Evolutionary conservation across 2,113 vertebrate species (phyloP).

Genomic region (Glaucomys volans): DNA sequence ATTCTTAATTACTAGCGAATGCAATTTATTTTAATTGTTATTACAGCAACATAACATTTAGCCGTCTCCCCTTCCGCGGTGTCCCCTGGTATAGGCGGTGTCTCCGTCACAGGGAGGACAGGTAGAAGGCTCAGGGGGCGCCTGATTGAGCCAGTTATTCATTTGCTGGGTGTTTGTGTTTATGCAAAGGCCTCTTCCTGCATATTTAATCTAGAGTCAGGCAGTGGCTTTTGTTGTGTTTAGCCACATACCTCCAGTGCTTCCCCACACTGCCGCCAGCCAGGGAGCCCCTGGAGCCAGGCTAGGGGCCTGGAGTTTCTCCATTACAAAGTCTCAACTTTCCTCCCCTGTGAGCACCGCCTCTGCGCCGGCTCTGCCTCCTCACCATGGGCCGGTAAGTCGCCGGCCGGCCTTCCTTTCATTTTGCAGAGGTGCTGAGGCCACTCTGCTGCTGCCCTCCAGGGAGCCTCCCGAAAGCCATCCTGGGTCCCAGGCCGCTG

Average conservation of each 20-base stretch:
- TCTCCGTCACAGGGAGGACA: constrained; percentile 89
- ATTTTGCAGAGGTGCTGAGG: constrained; percentile 76
- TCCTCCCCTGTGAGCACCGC: constrained; percentile 85
- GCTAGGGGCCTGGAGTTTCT: constrained; percentile 84
- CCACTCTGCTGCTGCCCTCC: constrained; percentile 61
- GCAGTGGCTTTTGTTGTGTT: constrained; percentile 98
- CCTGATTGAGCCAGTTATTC: constrained; percentile 94
- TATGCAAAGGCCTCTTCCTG: constrained; percentile 98
- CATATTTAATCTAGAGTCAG: constrained; percentile 97
- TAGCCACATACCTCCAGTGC: constrained; percentile 97
- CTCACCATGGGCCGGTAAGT: constrained; percentile 93
- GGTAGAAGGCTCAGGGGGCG: constrained; percentile 94
- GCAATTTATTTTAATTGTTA: constrained; percentile 85
- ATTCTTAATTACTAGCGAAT: constrained; percentile 80
- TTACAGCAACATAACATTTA: constrained; percentile 79
- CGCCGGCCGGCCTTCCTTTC: constrained; percentile 84
- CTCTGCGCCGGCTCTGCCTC: constrained; percentile 84
- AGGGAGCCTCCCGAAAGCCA: constrained; percentile 51
- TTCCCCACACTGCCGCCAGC: constrained; percentile 90
- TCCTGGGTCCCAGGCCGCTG: constrained; percentile 68
- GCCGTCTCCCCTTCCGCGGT: constrained; percentile 74
- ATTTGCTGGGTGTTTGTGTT: constrained; percentile 99
- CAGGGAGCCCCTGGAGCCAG: constrained; percentile 49
- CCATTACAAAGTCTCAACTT: constrained; percentile 87
- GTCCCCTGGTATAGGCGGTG: constrained; percentile 83